Evolutionary conservation across 2,113 vertebrate species (phyloP).

Genomic region (Xenus cinereus): DNA sequence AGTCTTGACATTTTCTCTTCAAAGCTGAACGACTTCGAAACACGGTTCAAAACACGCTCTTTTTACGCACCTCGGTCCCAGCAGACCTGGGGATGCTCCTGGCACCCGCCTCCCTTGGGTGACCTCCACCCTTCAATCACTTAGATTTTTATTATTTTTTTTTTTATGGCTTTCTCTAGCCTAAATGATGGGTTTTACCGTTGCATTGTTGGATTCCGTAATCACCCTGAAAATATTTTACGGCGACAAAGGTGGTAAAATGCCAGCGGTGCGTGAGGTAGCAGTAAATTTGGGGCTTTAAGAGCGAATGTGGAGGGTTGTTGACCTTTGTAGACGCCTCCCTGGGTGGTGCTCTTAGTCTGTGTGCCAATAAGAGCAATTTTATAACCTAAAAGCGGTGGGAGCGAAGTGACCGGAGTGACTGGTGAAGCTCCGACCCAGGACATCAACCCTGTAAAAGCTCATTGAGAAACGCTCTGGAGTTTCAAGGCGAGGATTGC

Average conservation of each 20-base stretch:
- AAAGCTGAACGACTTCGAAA: neutral
- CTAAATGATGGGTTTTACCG: neutral
- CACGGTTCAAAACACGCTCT: rapidly evolving
- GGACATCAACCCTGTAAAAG: neutral
- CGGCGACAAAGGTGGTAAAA: neutral
- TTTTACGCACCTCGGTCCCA: rapidly evolving
- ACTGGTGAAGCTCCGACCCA: neutral
- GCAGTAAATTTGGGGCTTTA: neutral
- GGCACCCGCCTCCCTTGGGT: neutral
- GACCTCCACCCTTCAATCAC: neutral
- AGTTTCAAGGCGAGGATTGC: neutral
- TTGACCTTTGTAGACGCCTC: neutral
- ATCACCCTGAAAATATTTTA: neutral
- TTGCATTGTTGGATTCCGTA: neutral
- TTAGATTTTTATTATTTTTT: too few relatives aligned
- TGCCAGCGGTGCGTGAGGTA: neutral
- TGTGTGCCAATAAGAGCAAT: neutral
- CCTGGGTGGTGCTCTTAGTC: neutral
- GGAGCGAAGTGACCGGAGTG: neutral
- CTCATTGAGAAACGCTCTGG: neutral
- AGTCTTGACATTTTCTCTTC: neutral
- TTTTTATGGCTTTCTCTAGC: neutral
- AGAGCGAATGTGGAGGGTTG: neutral
- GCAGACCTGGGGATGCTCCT: neutral
- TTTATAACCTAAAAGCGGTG: neutral